Percentiles rank a stretch among this genome's conserved stretches.
Conservation (phyloP, 1,140 invertebrate species). For the Meloidogyne chitwoodi region DNA sequence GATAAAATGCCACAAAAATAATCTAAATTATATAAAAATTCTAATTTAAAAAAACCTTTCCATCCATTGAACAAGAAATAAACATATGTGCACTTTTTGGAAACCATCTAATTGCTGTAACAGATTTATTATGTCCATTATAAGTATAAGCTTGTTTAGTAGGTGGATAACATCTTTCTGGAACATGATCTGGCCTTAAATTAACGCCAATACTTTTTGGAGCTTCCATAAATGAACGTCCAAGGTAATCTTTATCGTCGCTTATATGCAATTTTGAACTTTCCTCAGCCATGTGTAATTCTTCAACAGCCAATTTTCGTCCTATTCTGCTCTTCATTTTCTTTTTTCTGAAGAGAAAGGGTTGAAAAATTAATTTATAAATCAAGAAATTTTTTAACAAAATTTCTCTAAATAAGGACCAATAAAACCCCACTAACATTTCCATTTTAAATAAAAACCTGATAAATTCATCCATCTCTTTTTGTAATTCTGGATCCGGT, state of each 20-base stretch:
- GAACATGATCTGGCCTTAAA: conserved; percentile 81
- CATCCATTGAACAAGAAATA: conserved; percentile 92
- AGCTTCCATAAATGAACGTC: conserved; percentile 83
- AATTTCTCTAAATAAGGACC: too few relatives aligned
- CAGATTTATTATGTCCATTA: conserved; percentile 93
- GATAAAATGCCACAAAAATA: background rate
- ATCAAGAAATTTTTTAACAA: too few relatives aligned
- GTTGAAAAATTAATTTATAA: too few relatives aligned
- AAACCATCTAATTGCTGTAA: conserved; percentile 90
- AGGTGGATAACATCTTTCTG: conserved; percentile 91
- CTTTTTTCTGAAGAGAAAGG: conserved; percentile 28
- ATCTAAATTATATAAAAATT: background rate
- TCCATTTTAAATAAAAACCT: too few relatives aligned
- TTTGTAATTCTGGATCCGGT: conserved; percentile 82
- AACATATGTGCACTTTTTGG: conserved; percentile 88
- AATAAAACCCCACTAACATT: too few relatives aligned
- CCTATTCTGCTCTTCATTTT: conserved; percentile 48
- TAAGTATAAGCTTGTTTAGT: conserved; percentile 94
- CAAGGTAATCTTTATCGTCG: conserved; percentile 90
- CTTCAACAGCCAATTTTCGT: conserved; percentile 42
- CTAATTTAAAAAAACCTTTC: conserved; percentile 78
- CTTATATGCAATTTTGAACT: conserved; percentile 90
- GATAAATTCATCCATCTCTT: conserved; percentile 85
- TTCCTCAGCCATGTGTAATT: conserved; percentile 69
- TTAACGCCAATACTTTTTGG: conserved; percentile 94